Percentiles rank a stretch among this genome's conserved stretches.
phyloP scores from a whole-genome alignment of 2,113 vertebrate genomes.

The Sardina pilchardus region DNA sequence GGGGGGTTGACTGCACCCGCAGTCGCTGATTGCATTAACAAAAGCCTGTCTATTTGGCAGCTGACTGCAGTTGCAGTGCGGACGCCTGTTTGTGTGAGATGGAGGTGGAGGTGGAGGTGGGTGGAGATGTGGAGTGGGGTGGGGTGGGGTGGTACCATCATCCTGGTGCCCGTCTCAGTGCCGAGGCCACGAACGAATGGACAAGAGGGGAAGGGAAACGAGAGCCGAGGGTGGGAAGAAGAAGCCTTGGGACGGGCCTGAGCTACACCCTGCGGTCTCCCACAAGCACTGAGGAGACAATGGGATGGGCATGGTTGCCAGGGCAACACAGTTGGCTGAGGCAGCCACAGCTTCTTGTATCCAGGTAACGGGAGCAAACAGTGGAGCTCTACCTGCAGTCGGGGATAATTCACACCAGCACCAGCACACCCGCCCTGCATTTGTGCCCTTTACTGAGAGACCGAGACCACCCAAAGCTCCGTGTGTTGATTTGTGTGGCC shows the following conservation, averaged over 20 bases:
- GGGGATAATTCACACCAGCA: slow-evolving; percentile 32
- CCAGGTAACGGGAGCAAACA: slow-evolving; percentile 67
- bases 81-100: background rate
- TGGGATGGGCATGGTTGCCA: slow-evolving; percentile 66
- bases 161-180: background rate
- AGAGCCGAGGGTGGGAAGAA: background rate
- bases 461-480: background rate
- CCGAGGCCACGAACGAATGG: background rate
- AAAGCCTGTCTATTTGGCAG: background rate
- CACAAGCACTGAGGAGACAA: slow-evolving; percentile 51
- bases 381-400: slow-evolving; percentile 48
- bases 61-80: background rate
- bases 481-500: background rate
- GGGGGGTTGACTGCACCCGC: background rate
- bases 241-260: slow-evolving; percentile 54
- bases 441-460: background rate
- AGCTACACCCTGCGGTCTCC: background rate
- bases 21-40: background rate
- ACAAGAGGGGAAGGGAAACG: background rate
- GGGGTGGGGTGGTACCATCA: background rate
- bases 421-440: background rate
- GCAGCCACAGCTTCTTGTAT: slow-evolving; percentile 61
- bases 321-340: slow-evolving; percentile 61
- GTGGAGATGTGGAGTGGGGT: background rate
- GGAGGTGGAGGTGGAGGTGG: background rate